Percentiles rank a stretch among this genome's conserved stretches.
Evolutionary conservation across 2,113 vertebrate species (phyloP).

Genomic region (Todiramphus saurophagus): DNA sequence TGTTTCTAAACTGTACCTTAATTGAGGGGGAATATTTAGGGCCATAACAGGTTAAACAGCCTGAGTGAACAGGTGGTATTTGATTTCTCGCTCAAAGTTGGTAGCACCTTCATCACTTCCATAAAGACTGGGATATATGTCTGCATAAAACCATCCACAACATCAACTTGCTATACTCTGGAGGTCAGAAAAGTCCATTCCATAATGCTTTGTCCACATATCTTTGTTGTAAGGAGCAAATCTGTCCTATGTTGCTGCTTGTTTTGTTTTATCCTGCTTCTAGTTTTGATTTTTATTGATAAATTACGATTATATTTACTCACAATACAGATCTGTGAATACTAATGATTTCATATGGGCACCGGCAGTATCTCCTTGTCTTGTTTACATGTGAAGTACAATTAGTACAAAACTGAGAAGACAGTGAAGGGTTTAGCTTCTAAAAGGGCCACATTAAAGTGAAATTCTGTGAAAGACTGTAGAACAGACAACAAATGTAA

Average conservation of each 20-base stretch:
- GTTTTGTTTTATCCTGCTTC: not conserved
- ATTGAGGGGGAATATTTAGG: not conserved
- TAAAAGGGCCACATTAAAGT: not conserved
- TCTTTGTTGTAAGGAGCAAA: not conserved
- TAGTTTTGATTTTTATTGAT: not conserved
- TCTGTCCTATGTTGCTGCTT: not conserved
- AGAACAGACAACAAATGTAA: not conserved
- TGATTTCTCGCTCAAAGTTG: not conserved
- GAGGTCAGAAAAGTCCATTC: not conserved
- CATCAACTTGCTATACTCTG: not conserved
- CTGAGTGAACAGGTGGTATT: not conserved
- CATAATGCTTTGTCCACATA: not conserved
- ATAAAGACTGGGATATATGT: not conserved
- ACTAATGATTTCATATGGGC: not conserved
- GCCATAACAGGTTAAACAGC: not conserved
- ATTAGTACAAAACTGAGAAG: not conserved
- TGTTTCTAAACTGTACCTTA: not conserved
- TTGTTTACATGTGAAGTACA: not conserved
- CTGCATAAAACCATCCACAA: not conserved
- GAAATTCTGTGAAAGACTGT: not conserved
- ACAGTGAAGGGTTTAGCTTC: not conserved
- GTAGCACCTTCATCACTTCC: not conserved
- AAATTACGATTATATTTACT: not conserved
- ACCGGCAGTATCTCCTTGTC: not conserved
- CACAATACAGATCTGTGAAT: not conserved